A percentile compares a stretch with the other conserved stretches of the same genome.
Evolutionary conservation across 2,888 invertebrate genomes (phyloP).

Genomic region (Aphidoletes aphidimyza): DNA sequence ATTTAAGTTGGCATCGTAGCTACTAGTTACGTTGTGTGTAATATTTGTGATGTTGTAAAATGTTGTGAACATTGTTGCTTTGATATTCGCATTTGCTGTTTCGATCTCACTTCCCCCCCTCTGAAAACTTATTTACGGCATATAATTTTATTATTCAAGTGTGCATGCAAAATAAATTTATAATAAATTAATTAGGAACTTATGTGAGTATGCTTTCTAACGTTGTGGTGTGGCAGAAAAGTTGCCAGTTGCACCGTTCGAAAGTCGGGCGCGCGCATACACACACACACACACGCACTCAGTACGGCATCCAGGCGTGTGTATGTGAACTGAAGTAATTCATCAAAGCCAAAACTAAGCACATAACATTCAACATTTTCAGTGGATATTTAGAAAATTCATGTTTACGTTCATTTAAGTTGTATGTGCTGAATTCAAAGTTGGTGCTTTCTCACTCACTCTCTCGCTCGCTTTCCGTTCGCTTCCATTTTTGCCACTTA

Average conservation of each 20-base stretch:
- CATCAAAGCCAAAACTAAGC: too few species aligned
- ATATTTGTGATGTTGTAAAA: not conserved
- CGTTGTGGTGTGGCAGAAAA: not conserved
- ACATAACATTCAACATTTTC: not conserved
- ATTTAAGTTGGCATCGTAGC: not conserved
- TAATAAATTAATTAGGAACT: conserved; percentile 46
- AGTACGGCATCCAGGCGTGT: too few species aligned
- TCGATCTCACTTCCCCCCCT: too few species aligned
- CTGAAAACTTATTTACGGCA: conserved; percentile 17
- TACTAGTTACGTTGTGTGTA: not conserved
- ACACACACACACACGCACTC: not conserved
- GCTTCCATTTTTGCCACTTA: conserved; percentile 11
- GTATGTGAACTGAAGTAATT: too few species aligned
- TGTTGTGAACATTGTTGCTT: conserved; percentile 22
- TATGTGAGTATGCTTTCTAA: not conserved
- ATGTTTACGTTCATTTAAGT: conserved; percentile 37
- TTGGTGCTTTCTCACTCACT: too few species aligned
- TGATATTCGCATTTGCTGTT: not conserved
- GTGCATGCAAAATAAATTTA: conserved; percentile 36
- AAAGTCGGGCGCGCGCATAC: not conserved
- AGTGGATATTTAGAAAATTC: conserved; percentile 22
- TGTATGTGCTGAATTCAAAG: not conserved
- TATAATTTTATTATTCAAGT: conserved; percentile 51
- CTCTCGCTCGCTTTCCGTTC: too few species aligned
- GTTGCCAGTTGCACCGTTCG: not conserved